Evolutionary conservation across 2,797 vertebrate species (phyloP), one percentile per base, ranked within the genome.

Genomic region (Cercopithecus mitis): DNA sequence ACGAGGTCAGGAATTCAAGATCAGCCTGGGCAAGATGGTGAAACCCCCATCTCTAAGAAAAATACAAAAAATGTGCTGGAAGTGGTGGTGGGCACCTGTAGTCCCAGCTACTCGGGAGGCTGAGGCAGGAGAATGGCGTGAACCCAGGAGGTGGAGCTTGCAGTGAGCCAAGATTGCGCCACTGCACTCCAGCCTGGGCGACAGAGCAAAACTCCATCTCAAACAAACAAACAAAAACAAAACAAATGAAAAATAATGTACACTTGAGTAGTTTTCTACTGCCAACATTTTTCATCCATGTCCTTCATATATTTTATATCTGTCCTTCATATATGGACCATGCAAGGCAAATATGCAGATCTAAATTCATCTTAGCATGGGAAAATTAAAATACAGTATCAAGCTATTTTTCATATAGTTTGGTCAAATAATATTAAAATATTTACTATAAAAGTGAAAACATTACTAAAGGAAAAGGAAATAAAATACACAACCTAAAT

Each of bases 361-460:
- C 36, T 57, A 87, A 91, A 43, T 30, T 24, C 19, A 86, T 11
- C 24, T 77, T 90, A 47, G 41, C 3, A 45, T 14, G 0, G 7
- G 19, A 70, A 91, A 94, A 57, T 82, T 47, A 61, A 94, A 80
- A 84, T 88, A 19, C 95, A 61, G 6, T 36, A 73, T 72, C 39
- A 76, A 79, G 4, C 15, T 19, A 85, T 67, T 77, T 84, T 57
- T 64, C 27, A 96, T 43, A 73, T 61, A 55, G 76, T 75, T 81
- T 67, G 1, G 39, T 45, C 22, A 20, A 86, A 84, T 70, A 91
- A 45, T 82, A 89, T 41, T 72, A 87, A 64, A 94, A 87, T 86
- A 73, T 82, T 91, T 86, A 55, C 30, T 30, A n/a, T 77, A 90
- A 89, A 50, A 79, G 11, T 70, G 41, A 84, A 91, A 93, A 94